phyloP scores from a whole-genome alignment of 1,140 invertebrate genomes.

The Idris sp. region DNA sequence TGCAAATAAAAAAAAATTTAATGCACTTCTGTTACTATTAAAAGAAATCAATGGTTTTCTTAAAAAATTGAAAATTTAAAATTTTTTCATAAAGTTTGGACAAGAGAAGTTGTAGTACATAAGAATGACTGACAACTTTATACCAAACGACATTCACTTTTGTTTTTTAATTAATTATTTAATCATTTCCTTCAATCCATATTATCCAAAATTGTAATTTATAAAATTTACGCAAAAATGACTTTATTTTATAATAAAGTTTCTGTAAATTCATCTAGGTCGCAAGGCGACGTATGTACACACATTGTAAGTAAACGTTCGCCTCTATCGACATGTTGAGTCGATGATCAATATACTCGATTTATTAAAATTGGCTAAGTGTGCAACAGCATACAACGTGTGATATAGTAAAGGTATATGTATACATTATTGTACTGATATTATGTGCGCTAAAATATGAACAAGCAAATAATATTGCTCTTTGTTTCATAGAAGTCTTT shows the following conservation, averaged over 20 bases:
- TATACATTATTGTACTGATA: conserved; percentile 36
- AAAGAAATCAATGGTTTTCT: too few relatives aligned
- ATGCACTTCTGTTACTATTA: too few relatives aligned
- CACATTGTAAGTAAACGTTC: conserved; percentile 65
- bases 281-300: conserved; percentile 55
- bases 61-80: too few relatives aligned
- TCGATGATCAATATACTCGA: conserved; percentile 46
- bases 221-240: conserved; percentile 4
- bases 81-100: too few relatives aligned
- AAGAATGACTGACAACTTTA: conserved; percentile 1
- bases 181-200: too few relatives aligned
- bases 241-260: conserved; percentile 20
- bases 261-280: conserved; percentile 42
- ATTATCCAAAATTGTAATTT: neutral
- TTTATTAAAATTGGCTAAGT: conserved; percentile 45
- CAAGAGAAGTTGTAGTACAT: too few relatives aligned
- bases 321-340: conserved; percentile 27
- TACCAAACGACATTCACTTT: neutral
- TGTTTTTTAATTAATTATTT: too few relatives aligned
- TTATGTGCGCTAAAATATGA: conserved; percentile 44
- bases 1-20: too few relatives aligned
- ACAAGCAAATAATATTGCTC: conserved; percentile 26
- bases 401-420: conserved; percentile 62
- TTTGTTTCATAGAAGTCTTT: conserved; percentile 41
- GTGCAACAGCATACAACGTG: conserved; percentile 52